Percentiles rank a stretch among this genome's conserved stretches.
These are phyloP conservation scores for Neotoma lepida DNA, from an alignment of 2,113 vertebrate genomes.

Conservation along the genomic window DNA sequence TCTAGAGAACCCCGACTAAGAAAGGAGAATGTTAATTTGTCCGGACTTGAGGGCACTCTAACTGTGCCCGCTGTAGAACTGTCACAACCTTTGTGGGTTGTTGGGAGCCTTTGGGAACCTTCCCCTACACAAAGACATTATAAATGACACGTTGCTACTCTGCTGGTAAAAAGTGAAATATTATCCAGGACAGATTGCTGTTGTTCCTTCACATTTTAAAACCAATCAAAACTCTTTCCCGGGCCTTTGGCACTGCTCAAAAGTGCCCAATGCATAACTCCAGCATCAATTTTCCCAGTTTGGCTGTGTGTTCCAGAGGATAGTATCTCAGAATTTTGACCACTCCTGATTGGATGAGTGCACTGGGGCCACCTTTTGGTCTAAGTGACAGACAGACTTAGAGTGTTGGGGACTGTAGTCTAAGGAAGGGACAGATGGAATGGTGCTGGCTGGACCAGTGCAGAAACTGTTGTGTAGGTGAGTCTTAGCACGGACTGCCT, in stretches of 20 bases:
- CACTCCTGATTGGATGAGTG: neutral
- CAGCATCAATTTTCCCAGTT: neutral
- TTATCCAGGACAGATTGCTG: neutral
- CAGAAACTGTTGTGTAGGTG: no score
- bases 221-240: neutral
- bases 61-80: neutral
- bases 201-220: neutral
- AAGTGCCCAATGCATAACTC: neutral
- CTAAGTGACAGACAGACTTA: neutral
- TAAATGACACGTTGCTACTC: neutral
- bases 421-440: neutral
- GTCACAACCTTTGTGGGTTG: neutral
- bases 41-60: neutral
- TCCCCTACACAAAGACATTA: neutral
- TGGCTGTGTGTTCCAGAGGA: neutral
- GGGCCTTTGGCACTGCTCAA: neutral
- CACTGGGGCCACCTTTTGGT: neutral
- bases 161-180: neutral
- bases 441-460: rapidly evolving
- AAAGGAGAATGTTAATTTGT: neutral
- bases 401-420: neutral
- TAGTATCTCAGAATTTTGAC: neutral
- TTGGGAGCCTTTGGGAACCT: no score
- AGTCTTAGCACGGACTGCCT: neutral
- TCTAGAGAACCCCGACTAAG: neutral